Conservation (phyloP, 2,113 vertebrate genomes). For the Halcyon malimbica region DNA sequence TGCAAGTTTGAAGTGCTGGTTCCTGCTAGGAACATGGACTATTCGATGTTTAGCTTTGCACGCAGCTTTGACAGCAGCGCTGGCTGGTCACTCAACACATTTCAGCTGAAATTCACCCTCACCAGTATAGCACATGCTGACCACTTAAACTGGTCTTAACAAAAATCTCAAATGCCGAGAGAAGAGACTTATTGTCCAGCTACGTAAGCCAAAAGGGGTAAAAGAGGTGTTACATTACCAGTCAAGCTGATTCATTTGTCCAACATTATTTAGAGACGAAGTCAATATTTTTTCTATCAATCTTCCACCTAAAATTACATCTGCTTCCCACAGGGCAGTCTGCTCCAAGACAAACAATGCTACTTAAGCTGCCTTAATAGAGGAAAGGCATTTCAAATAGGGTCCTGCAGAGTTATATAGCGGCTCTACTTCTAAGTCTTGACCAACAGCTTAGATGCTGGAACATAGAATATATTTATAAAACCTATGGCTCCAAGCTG, state of each 20-base stretch:
- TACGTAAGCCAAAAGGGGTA: not conserved
- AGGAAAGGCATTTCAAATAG: not conserved
- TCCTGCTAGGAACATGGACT: not conserved
- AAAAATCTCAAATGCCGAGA: not conserved
- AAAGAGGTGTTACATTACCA: not conserved
- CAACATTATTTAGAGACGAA: not conserved
- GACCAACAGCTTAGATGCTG: not conserved
- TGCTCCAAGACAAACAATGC: not conserved
- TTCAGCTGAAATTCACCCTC: not conserved
- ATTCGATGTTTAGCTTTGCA: rapidly evolving
- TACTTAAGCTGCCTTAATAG: not conserved
- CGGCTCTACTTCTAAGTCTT: not conserved
- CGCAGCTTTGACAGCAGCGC: not conserved
- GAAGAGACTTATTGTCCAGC: not conserved
- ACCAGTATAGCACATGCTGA: rapidly evolving
- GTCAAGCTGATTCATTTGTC: not conserved
- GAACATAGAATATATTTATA: not conserved
- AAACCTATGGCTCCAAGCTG: not conserved
- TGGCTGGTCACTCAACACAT: not conserved
- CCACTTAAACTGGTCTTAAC: not conserved
- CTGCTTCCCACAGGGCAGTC: rapidly evolving
- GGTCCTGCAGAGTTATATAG: not conserved
- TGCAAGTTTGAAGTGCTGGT: not conserved
- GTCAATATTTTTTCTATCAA: not conserved
- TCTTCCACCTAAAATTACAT: not conserved